Evolutionary conservation across 2,888 invertebrate genomes (phyloP).

Genomic region (Eurois occulta): DNA sequence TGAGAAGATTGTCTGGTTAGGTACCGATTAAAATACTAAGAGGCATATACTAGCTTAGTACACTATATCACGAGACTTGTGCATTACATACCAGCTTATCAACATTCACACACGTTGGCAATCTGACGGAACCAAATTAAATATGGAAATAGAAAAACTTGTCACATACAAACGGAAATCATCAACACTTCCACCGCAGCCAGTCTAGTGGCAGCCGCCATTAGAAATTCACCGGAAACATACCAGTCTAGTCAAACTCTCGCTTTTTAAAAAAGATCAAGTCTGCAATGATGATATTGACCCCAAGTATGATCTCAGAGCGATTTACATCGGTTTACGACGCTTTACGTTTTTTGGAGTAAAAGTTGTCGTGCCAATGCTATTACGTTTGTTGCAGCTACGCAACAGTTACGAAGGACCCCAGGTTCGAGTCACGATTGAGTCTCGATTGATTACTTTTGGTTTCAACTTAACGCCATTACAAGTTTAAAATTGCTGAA

Average conservation of each 20-base stretch:
- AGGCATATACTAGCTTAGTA: not conserved
- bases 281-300: conserved; percentile 58
- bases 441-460: conserved; percentile 68
- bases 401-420: conserved; percentile 70
- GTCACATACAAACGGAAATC: conserved; percentile 52
- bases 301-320: conserved; percentile 64
- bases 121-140: conserved; percentile 3
- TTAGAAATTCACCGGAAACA: conserved; percentile 61
- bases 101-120: not conserved
- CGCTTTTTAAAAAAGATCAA: conserved; percentile 59
- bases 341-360: conserved; percentile 42
- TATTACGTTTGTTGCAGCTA: conserved; percentile 65
- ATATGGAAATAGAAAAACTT: conserved; percentile 55
- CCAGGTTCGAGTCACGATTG: conserved; percentile 64
- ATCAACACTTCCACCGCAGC: conserved; percentile 48
- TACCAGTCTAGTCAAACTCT: conserved; percentile 55
- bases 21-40: not conserved
- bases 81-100: not conserved
- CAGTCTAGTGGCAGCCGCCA: conserved; percentile 28
- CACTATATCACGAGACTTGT: not conserved
- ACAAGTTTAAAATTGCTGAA: conserved; percentile 54
- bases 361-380: conserved; percentile 68
- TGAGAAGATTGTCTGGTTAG: not conserved
- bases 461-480: conserved; percentile 70
- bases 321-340: conserved; percentile 49